phyloP scores from a whole-genome alignment of 2,888 invertebrate genomes.

The Caenorhabditis imperialis region DNA sequence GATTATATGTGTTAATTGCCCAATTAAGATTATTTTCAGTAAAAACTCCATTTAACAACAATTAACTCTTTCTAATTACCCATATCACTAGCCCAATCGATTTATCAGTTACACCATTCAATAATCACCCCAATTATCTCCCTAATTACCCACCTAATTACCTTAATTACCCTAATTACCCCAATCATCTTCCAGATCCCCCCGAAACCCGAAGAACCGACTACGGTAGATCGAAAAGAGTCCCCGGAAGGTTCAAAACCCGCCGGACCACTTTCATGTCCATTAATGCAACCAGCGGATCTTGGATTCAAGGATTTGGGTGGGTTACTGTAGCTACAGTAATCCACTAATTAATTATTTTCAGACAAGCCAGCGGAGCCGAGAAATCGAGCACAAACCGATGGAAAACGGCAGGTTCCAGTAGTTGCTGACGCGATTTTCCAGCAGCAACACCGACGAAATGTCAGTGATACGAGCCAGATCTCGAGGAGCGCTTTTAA shows the following conservation, averaged over 20 bases:
- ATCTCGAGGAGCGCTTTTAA: slow-evolving; percentile 65
- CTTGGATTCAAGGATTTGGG: slow-evolving; percentile 62
- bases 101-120: too few relatives aligned
- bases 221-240: neutral
- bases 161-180: too few relatives aligned
- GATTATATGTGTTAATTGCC: too few relatives aligned
- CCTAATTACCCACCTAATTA: too few relatives aligned
- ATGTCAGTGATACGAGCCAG: slow-evolving; percentile 59
- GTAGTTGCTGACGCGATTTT: slow-evolving; percentile 25
- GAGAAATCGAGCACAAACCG: slow-evolving; percentile 32
- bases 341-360: too few relatives aligned
- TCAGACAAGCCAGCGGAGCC: slow-evolving; percentile 16
- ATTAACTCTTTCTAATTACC: too few relatives aligned
- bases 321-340: too few relatives aligned
- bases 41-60: too few relatives aligned
- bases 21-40: too few relatives aligned
- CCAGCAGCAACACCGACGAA: slow-evolving; percentile 52
- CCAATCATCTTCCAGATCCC: slow-evolving; percentile 13
- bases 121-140: too few relatives aligned
- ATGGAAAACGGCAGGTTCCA: slow-evolving; percentile 18
- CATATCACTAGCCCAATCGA: too few relatives aligned
- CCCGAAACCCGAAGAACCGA: slow-evolving; percentile 9
- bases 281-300: slow-evolving; percentile 53
- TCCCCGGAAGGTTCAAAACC: too few relatives aligned
- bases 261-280: slow-evolving; percentile 53